Conservation (phyloP, 2,888 invertebrate genomes). For the Monochamus alternatus region DNA sequence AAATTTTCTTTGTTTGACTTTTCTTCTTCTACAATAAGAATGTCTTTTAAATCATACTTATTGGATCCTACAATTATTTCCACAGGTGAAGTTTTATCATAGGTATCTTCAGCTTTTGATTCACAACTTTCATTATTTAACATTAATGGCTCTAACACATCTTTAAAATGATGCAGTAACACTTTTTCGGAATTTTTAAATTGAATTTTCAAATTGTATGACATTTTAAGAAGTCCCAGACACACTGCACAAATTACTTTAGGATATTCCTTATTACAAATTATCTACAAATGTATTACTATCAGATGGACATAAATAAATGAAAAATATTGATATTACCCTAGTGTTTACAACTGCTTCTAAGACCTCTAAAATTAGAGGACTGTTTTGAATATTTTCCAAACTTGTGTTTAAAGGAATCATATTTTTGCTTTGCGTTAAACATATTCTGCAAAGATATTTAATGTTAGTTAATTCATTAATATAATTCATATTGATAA, state of each 20-base stretch:
- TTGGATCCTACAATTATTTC: constrained; percentile 53
- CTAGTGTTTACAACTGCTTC: constrained; percentile 26
- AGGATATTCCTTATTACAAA: constrained; percentile 6
- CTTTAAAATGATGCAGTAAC: constrained; percentile 7
- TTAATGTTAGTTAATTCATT: neutral
- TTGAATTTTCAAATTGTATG: constrained; percentile 34
- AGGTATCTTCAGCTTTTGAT: neutral
- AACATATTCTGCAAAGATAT: constrained; percentile 43
- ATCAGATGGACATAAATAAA: neutral
- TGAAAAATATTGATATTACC: constrained; percentile 18
- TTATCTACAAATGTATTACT: constrained; percentile 17
- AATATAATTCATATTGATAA: constrained; percentile 8
- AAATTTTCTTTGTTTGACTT: constrained; percentile 40
- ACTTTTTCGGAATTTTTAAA: constrained; percentile 24
- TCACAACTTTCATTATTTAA: neutral
- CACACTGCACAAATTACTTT: constrained; percentile 26
- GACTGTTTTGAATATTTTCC: constrained; percentile 11
- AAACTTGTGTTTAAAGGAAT: constrained; percentile 29
- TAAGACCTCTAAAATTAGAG: constrained; percentile 23
- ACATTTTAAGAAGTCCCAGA: constrained; percentile 34
- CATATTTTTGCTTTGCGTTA: constrained; percentile 39
- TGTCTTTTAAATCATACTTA: constrained; percentile 53
- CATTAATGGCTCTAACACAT: neutral
- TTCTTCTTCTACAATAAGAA: constrained; percentile 54
- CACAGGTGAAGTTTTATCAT: constrained; percentile 36